These are phyloP conservation scores for Psilanteris sp. DNA, from an alignment of 1,140 invertebrate species.

Conservation along the genomic window DNA sequence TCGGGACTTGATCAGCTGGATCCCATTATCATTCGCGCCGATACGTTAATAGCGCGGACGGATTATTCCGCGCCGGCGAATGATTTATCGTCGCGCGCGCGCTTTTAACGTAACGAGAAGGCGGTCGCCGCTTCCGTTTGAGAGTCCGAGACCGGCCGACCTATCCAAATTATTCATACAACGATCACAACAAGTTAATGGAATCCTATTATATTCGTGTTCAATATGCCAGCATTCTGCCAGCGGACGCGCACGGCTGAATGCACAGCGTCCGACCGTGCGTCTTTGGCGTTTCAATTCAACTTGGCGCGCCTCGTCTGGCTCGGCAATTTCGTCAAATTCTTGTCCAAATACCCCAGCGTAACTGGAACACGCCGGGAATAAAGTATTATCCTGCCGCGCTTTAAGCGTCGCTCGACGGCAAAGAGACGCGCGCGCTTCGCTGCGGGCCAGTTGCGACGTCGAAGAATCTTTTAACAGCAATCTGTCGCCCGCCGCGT, in stretches of 20 bases:
- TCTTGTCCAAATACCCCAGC: no score
- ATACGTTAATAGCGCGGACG: slow-evolving; percentile 38
- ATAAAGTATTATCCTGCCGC: background rate
- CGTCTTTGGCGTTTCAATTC: slow-evolving; percentile 4
- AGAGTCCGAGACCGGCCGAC: background rate
- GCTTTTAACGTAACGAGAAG: slow-evolving; percentile 15
- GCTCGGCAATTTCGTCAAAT: no score
- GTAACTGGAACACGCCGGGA: no score
- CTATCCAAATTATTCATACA: slow-evolving; percentile 41
- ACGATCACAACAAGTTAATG: slow-evolving; percentile 46
- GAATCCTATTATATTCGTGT: slow-evolving; percentile 27
- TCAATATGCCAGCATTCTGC: slow-evolving; percentile 27
- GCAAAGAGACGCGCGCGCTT: slow-evolving; percentile 5
- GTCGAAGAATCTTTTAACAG: slow-evolving; percentile 23
- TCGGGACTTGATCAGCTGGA: slow-evolving; percentile 29
- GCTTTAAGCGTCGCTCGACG: slow-evolving; percentile 21
- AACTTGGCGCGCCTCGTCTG: background rate
- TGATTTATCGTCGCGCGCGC: slow-evolving; percentile 23
- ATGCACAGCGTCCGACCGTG: slow-evolving; percentile 4
- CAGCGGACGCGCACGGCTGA: slow-evolving; percentile 3
- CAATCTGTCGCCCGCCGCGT: slow-evolving; percentile 20
- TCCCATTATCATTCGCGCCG: slow-evolving; percentile 45
- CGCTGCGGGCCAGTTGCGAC: background rate
- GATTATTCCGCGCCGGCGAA: slow-evolving; percentile 13
- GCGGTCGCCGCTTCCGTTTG: background rate